Evolutionary conservation across 2,113 vertebrate genomes (phyloP).

Genomic region (Pardalotus punctatus): DNA sequence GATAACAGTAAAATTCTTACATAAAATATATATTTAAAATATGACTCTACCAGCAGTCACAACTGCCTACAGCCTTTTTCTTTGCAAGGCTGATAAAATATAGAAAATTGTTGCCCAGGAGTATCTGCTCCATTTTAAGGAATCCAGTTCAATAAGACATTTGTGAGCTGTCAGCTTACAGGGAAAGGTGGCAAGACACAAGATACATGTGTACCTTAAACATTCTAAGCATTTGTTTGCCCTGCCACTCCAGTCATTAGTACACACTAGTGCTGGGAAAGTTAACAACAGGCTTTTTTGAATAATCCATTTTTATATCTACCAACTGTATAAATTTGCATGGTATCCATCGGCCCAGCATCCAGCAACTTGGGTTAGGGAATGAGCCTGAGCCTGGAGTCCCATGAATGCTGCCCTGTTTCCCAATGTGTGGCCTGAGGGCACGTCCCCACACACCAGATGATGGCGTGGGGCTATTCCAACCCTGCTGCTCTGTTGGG

Average conservation of each 20-base stretch:
- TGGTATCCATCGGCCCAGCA: background rate
- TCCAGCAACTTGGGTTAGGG: background rate
- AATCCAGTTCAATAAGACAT: background rate
- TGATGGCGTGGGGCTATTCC: background rate
- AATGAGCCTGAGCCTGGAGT: background rate
- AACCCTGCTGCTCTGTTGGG: rapidly evolving
- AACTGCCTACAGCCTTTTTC: background rate
- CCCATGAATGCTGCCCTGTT: background rate
- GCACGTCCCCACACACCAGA: background rate
- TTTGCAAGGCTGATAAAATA: background rate
- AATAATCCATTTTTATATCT: background rate
- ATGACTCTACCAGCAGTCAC: background rate
- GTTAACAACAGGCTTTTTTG: background rate
- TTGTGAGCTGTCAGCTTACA: background rate
- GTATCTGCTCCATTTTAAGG: background rate
- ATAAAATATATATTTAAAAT: background rate
- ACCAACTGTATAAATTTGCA: background rate
- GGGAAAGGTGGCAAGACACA: background rate
- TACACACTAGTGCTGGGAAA: background rate
- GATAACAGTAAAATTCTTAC: background rate
- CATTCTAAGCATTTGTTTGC: background rate
- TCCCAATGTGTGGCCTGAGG: background rate
- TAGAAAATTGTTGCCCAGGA: background rate
- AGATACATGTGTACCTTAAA: background rate
- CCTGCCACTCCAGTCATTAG: background rate